These are phyloP conservation scores for Agelas oroides DNA, from an alignment of 37 sponge, comb jelly and placozoan species.

Conservation along the genomic window DNA sequence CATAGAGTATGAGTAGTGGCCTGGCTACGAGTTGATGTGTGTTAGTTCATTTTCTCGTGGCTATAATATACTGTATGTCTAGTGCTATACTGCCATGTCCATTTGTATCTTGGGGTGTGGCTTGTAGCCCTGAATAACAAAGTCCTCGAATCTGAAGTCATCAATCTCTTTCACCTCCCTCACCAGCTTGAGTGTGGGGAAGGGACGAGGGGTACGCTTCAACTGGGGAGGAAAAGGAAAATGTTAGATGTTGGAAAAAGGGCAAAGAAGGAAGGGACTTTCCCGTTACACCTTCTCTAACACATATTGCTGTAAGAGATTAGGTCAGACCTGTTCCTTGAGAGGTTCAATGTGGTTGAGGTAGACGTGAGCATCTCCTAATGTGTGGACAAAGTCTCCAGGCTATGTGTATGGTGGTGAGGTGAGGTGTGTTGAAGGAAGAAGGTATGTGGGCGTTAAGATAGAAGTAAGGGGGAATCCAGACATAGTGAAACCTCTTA, in stretches of 20 bases:
- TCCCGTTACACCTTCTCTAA: too few relatives aligned
- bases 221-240: constrained; percentile 42
- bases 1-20: too few relatives aligned
- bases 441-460: neutral
- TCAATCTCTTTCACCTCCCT: constrained; percentile 84
- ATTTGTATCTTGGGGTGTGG: constrained; percentile 90
- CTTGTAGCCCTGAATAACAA: constrained; percentile 79
- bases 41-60: too few relatives aligned
- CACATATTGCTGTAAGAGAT: too few relatives aligned
- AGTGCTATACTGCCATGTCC: constrained; percentile 93
- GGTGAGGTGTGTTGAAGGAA: neutral
- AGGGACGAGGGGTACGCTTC: constrained; percentile 71
- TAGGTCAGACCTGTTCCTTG: constrained; percentile 83
- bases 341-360: constrained; percentile 94
- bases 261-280: too few relatives aligned
- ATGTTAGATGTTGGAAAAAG: too few relatives aligned
- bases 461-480: neutral
- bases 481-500: neutral
- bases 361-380: constrained; percentile 95
- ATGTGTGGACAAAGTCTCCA: constrained; percentile 84
- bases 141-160: constrained; percentile 89
- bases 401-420: constrained; percentile 47
- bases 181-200: constrained; percentile 81
- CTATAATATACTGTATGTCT: too few relatives aligned
- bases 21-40: too few relatives aligned